Evolutionary conservation across 2,797 vertebrate genomes (phyloP), one percentile per base, ranked within the genome.

Genomic region (Antennarius maculatus): DNA sequence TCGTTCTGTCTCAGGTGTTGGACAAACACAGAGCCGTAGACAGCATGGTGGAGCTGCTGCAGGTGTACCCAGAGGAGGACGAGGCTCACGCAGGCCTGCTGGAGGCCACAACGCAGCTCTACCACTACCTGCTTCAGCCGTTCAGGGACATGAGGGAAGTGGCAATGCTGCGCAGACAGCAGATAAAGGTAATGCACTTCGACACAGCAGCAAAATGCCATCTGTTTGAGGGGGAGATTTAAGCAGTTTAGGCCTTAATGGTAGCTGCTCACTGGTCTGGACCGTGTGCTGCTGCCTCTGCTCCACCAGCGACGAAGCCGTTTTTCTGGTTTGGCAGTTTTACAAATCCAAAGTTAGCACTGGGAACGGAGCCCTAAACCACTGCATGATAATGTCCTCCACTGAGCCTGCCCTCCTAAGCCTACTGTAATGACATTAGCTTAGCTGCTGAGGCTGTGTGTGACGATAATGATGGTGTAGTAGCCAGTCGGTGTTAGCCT

Each of bases 61-160:
- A 95, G 74, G 81, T 99, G 37, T 98, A 99, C 88, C 92, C 94
- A 0, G 94, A 96, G 93, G 97, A 99, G 90, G 97, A 99, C 55
- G 94, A 97, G 82, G 96, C 94, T 1, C 97, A 95, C 27, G 92
- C 91, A 23, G 94, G 92, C 45, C 94, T 99, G 76, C 94, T 96
- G 80, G 97, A 99, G 91, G 96, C 96, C 0, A 97, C 96, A 1
- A 98, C 95, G 0, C 95, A 97, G 80, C 94, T 99, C 13, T 99
- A 98, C 85, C 97, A 99, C 89, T 99, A 97, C 82, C 91, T 99
- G 76, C 93, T 99, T 2, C 97, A 99, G 81, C 97, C 97, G 2
- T 99, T 99, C 88, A 92, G 97, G 86, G 97, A 99, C 91, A 98
- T 99, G 96, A 93, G 97, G 74, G 97, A 99, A 47, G 93, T 99